phyloP scores from a whole-genome alignment of 2,113 vertebrate species.

The Enhydra lutris region DNA sequence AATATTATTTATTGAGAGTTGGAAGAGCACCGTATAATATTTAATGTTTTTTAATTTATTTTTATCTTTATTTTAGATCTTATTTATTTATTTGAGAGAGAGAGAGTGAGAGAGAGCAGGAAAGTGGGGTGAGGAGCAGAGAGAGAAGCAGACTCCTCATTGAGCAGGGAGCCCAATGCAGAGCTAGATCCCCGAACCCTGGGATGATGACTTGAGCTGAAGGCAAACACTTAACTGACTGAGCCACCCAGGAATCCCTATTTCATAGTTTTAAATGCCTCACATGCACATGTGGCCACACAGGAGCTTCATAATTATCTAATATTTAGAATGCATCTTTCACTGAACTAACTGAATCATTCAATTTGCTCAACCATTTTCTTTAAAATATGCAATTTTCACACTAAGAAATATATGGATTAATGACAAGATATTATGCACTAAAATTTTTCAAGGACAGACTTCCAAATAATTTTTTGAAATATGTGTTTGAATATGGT shows the following conservation, averaged over 20 bases:
- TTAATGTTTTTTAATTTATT: neutral
- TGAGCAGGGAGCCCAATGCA: neutral
- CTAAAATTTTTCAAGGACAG: neutral
- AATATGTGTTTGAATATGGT: neutral
- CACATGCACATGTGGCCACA: neutral
- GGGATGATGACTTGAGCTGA: neutral
- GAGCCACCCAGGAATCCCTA: neutral
- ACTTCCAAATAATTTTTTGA: neutral
- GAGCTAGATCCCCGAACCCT: fast-evolving
- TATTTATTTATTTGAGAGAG: neutral
- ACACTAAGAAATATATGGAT: neutral
- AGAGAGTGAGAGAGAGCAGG: neutral
- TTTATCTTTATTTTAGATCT: neutral
- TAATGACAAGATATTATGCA: neutral
- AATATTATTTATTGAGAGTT: neutral
- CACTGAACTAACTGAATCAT: neutral
- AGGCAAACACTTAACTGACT: neutral
- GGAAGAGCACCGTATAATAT: neutral
- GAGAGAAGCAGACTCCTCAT: neutral
- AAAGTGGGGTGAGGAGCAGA: neutral
- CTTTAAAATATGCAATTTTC: neutral
- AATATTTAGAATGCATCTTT: neutral
- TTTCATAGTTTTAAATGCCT: neutral
- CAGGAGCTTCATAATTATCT: neutral
- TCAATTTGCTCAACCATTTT: neutral